These are phyloP conservation scores for Cairina moschata DNA, from an alignment of 2,113 vertebrate genomes.

Conservation along the genomic window DNA sequence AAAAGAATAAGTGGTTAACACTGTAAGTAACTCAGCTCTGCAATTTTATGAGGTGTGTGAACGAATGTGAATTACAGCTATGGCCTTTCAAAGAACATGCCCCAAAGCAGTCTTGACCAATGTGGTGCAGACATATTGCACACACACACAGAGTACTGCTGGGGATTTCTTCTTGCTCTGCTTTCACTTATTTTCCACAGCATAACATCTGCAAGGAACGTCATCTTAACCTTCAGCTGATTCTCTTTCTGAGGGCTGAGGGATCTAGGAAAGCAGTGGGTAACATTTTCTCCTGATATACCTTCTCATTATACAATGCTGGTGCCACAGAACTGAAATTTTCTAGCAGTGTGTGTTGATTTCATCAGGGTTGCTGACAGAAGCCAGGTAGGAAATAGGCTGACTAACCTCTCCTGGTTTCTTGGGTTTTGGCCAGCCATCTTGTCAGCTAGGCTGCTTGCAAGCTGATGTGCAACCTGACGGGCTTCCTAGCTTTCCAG, in stretches of 20 bases:
- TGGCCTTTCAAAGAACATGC: constrained; percentile 32
- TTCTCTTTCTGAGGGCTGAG: background rate
- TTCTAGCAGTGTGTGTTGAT: background rate
- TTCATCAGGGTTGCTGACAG: background rate
- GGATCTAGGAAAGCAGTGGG: background rate
- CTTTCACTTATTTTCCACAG: background rate
- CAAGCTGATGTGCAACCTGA: background rate
- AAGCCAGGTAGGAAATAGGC: background rate
- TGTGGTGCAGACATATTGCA: background rate
- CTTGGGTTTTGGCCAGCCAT: background rate
- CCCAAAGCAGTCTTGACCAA: constrained; percentile 36
- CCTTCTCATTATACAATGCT: background rate
- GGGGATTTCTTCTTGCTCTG: background rate
- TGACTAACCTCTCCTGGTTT: background rate
- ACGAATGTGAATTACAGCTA: background rate
- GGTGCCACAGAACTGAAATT: background rate
- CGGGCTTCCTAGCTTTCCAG: background rate
- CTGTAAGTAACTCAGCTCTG: constrained; percentile 31
- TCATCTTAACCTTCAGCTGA: background rate
- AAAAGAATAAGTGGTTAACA: constrained; percentile 42
- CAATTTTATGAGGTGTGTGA: constrained; percentile 33
- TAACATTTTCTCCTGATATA: background rate
- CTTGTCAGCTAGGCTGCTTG: background rate
- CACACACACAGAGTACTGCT: background rate
- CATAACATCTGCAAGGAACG: background rate